These are phyloP conservation scores for Myripristis murdjan DNA, from an alignment of 2,797 vertebrate species.

Conservation along the genomic window DNA sequence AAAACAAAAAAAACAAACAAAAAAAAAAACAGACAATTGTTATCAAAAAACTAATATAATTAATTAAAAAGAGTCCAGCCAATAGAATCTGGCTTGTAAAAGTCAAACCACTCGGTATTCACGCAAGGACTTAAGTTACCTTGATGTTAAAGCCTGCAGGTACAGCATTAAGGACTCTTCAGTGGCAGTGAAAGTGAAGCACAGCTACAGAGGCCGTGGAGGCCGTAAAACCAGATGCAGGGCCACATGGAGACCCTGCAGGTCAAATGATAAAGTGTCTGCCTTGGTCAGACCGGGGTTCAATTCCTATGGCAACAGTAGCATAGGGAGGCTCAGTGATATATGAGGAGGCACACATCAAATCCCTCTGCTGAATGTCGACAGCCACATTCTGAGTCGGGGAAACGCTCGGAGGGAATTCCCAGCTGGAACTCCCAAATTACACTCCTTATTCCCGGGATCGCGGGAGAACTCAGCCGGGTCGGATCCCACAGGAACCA, in stretches of 20 bases:
- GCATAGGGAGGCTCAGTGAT: slow-evolving; percentile 30
- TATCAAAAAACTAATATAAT: no score
- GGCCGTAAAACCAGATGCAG: not conserved
- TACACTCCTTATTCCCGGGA: slow-evolving; percentile 46
- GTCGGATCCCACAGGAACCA: slow-evolving; percentile 61
- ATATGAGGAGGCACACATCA: slow-evolving; percentile 28
- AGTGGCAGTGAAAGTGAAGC: no score
- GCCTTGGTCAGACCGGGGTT: slow-evolving; percentile 15
- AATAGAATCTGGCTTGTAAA: no score
- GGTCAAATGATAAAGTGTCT: slow-evolving; percentile 20
- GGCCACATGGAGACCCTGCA: not conserved
- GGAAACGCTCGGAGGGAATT: slow-evolving; percentile 52
- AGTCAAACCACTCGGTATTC: no score
- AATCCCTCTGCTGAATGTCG: slow-evolving; percentile 19
- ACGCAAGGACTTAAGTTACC: no score
- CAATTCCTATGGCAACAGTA: slow-evolving; percentile 10
- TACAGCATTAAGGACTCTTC: no score
- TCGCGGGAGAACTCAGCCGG: slow-evolving; percentile 59
- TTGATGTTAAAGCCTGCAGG: not conserved
- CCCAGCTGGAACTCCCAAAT: slow-evolving; percentile 61
- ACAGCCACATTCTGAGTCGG: slow-evolving; percentile 37
- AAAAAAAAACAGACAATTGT: no score
- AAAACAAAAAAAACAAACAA: no score
- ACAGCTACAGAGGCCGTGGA: not conserved
- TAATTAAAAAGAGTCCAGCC: no score